Evolutionary conservation across 2,797 vertebrate genomes (phyloP), one percentile per base, ranked within the genome.

Genomic region (Dryobates pubescens): DNA sequence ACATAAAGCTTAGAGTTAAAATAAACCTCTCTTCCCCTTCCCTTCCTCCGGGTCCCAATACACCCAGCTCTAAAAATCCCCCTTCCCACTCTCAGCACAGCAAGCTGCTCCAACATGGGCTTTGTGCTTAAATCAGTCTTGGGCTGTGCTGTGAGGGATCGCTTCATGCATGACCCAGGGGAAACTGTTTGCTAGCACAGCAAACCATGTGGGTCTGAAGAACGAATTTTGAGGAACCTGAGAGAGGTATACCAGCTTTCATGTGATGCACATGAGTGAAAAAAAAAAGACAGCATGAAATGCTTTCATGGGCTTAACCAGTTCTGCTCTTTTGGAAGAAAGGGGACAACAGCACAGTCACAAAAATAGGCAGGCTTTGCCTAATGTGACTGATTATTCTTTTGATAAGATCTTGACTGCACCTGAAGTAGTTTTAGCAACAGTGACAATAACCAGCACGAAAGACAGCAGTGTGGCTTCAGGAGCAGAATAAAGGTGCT

Each of bases 181-280:
- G 88, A 36, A 0, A 1, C 26, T 7, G 1, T 56, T 32, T 3
- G 8, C 54, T 41, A 56, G 57, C 14, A 14, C 5, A 23, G 30
- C 54, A 75, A 75, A 20, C 34, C 3, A 1, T 9, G 3, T 0
- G 0, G 34, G 20, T 13, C 61, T 3, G 3, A 88, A 74, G 62
- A 4, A 27, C 23, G 43, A 17, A 34, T 72, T 85, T 26, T 23
- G 76, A 29, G 53, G 67, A 86, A 17, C 59, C 69, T 23, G 11
- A 72, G n/a, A n/a, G 19, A 82, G 26, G 16, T n/a, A 61, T 4
- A 5, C 47, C 43, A 70, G 45, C 45, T 38, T 67, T 72, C n/a
- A 30, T 1, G 0, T 2, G 7, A 51, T 4, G 1, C 36, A 14
- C 6, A 14, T 3, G 0, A 2, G 2, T 1, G n/a, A n/a, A 0